These are phyloP conservation scores for Dysdera silvatica DNA, from an alignment of 1,140 invertebrate species.

Conservation along the genomic window DNA sequence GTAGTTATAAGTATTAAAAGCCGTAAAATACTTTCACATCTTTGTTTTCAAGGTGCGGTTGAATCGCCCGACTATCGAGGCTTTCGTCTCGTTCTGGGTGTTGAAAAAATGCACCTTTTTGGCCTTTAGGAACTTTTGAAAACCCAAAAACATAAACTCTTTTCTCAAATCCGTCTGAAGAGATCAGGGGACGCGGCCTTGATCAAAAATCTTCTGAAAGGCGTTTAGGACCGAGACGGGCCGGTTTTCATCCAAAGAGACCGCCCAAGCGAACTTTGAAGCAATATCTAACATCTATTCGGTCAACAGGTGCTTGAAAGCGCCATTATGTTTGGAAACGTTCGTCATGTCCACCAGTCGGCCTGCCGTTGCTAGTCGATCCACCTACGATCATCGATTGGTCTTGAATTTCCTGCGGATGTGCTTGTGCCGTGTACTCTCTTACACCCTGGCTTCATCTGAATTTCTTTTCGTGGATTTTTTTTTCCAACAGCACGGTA, in stretches of 20 bases:
- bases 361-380: constrained; percentile 34
- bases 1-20: constrained; percentile 42
- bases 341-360: constrained; percentile 32
- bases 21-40: constrained; percentile 45
- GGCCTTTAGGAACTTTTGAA: constrained; percentile 38
- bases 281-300: constrained; percentile 35
- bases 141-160: constrained; percentile 26
- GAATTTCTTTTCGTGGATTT: not conserved
- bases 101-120: constrained; percentile 44
- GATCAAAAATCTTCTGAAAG: constrained; percentile 31
- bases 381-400: constrained; percentile 7
- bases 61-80: constrained; percentile 46
- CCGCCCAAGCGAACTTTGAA: constrained; percentile 31
- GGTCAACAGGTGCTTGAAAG: constrained; percentile 31
- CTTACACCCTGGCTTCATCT: constrained; percentile 26
- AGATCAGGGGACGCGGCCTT: not conserved
- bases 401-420: constrained; percentile 31
- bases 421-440: constrained; percentile 33
- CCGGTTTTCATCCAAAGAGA: constrained; percentile 31
- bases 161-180: constrained; percentile 27
- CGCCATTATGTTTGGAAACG: constrained; percentile 29
- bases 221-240: not conserved
- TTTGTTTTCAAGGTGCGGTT: constrained; percentile 46
- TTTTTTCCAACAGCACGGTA: not conserved
- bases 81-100: constrained; percentile 45